Percentiles rank a stretch among this genome's conserved stretches.
These are phyloP conservation scores for Drosophila putrida DNA, from an alignment of 2,888 invertebrate species.

Conservation along the genomic window DNA sequence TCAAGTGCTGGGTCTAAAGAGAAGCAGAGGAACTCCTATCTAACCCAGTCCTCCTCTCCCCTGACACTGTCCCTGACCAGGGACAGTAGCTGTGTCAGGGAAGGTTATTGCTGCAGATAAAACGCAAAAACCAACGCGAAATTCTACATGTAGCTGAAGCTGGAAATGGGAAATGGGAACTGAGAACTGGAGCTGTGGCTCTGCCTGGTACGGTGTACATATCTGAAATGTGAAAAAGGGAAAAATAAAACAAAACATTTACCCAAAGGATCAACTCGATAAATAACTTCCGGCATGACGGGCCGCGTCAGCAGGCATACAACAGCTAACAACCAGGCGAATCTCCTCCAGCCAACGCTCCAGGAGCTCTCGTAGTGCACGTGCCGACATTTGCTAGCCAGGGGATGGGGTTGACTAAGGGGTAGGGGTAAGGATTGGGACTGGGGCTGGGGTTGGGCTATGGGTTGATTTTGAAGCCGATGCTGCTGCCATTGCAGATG, in stretches of 20 bases:
- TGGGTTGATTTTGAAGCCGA: slow-evolving; percentile 39
- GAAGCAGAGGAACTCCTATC: slow-evolving; percentile 28
- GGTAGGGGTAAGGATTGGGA: slow-evolving; percentile 5
- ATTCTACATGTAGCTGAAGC: slow-evolving; percentile 52
- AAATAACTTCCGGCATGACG: slow-evolving; percentile 84
- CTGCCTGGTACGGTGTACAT: neutral
- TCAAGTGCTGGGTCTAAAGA: slow-evolving; percentile 25
- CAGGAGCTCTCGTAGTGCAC: slow-evolving; percentile 61
- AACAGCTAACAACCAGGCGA: slow-evolving; percentile 77
- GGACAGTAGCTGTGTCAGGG: slow-evolving; percentile 18
- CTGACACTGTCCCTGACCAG: slow-evolving; percentile 11
- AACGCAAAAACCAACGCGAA: slow-evolving; percentile 56
- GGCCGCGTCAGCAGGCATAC: slow-evolving; percentile 80
- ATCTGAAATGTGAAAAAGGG: slow-evolving; percentile 17
- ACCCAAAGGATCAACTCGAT: slow-evolving; percentile 85
- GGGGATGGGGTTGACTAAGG: slow-evolving; percentile 5
- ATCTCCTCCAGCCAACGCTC: slow-evolving; percentile 57
- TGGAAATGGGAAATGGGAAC: slow-evolving; percentile 13
- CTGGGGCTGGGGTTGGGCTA: slow-evolving; percentile 21
- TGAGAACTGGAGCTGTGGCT: slow-evolving; percentile 10
- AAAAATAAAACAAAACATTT: slow-evolving; percentile 72
- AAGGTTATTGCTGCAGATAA: slow-evolving; percentile 61
- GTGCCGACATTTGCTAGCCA: slow-evolving; percentile 65
- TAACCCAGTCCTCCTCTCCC: neutral
- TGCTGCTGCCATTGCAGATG: slow-evolving; percentile 59